Evolutionary conservation across 2,888 invertebrate genomes (phyloP), one percentile per base, ranked within the genome.

Genomic region (Phasia obesa): DNA sequence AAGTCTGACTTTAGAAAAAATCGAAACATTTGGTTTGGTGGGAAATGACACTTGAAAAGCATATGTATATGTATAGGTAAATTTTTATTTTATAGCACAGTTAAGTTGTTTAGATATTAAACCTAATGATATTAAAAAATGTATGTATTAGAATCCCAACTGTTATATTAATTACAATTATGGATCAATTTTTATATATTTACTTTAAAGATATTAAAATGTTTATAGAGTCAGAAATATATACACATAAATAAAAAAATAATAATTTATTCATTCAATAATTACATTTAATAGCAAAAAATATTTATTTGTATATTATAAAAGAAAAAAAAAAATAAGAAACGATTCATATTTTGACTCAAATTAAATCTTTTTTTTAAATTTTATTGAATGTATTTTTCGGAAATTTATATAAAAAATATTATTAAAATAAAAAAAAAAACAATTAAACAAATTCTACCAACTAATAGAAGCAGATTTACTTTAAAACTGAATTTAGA

Each of bases 151-250:
- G 11, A 67, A 44, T 15, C 62, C 11, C 11, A 64, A 38, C 6
- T 67, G 47, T 67, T 49, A 67, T 59, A 25, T 64, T 49, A 49
- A 19, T 62, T 44, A 64, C 44, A 55, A 51, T 77, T 55, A 84
- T 77, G 84, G 84, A 84, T 81, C 84, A 84, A 84, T 84, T 84
- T 82, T 77, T 80, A 76, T 82, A 83, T 77, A 80, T 71, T 78
- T 78, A 84, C 75, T 80, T 80, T 44, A 69, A 76, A 64, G 15
- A 74, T 35, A 71, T 31, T 55, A 21, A 38, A 49, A 51, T 44
- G 64, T 35, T 31, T 81, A 51, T 42, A 65, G 17, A 55, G 21
- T 67, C 27, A 42, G 49, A 57, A 9, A 19, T 55, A 47, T 55
- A 21, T 76, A 38, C 60, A 25, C 15, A 49, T 19, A 25, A 47